Percentiles rank a stretch among this genome's conserved stretches.
Evolutionary conservation across 2,797 vertebrate species (phyloP).

Genomic region (Nasua narica): DNA sequence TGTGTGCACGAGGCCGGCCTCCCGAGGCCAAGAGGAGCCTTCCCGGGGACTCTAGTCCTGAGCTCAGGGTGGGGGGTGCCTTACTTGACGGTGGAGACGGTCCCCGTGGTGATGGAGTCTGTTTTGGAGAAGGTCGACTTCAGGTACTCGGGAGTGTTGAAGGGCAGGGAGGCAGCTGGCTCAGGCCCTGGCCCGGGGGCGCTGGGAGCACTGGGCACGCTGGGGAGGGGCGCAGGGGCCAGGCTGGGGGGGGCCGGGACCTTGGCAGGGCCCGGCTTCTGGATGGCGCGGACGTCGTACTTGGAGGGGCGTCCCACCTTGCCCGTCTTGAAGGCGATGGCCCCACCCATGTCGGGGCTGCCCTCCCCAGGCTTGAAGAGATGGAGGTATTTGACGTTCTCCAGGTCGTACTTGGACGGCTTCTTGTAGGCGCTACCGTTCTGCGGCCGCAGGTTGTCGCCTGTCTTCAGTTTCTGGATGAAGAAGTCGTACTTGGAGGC

Average conservation of each 20-base stretch:
- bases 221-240: slow-evolving; percentile 88
- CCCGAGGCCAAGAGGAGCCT: not conserved
- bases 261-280: slow-evolving; percentile 93
- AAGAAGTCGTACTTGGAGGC: slow-evolving; percentile 99
- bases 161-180: slow-evolving; percentile 90
- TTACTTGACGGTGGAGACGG: slow-evolving; percentile 99
- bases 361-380: slow-evolving; percentile 99
- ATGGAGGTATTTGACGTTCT: slow-evolving; percentile 98
- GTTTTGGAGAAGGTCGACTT: slow-evolving; percentile 99
- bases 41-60: not conserved
- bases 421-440: slow-evolving; percentile 96
- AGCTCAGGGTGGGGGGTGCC: slow-evolving; percentile 48
- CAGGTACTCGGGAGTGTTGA: slow-evolving; percentile 94
- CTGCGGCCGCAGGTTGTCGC: slow-evolving; percentile 93
- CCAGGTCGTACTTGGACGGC: slow-evolving; percentile 97
- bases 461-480: slow-evolving; percentile 97
- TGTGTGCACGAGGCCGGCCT: not conserved
- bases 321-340: slow-evolving; percentile 98
- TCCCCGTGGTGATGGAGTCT: slow-evolving; percentile 99
- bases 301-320: slow-evolving; percentile 98
- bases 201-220: slow-evolving; percentile 85
- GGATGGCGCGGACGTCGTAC: slow-evolving; percentile 96
- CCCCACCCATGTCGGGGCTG: slow-evolving; percentile 97
- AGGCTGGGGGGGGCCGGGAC: slow-evolving; percentile 87
- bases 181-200: slow-evolving; percentile 86